Evolutionary conservation across 2,888 invertebrate genomes (phyloP).

Genomic region (Digitonthophagus gazella): DNA sequence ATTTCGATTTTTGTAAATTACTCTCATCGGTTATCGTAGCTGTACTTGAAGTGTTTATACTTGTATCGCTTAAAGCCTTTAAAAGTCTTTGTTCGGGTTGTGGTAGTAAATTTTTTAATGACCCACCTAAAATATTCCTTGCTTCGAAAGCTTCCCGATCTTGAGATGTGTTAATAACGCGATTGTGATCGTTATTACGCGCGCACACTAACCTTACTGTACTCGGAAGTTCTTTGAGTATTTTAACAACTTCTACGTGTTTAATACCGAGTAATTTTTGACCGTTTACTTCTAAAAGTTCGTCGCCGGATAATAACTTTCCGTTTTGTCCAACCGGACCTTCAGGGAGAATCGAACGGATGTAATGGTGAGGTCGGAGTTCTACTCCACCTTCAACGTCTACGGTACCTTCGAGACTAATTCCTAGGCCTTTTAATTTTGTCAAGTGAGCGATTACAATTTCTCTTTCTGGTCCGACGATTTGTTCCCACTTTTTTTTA

Average conservation of each 20-base stretch:
- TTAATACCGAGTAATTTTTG: slow-evolving; percentile 86
- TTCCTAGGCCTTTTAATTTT: slow-evolving; percentile 92
- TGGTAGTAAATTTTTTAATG: slow-evolving; percentile 74
- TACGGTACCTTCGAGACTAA: slow-evolving; percentile 97
- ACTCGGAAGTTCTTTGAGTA: slow-evolving; percentile 87
- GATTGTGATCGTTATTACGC: slow-evolving; percentile 60
- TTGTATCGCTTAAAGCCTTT: slow-evolving; percentile 95
- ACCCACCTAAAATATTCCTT: slow-evolving; percentile 80
- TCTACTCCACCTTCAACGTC: slow-evolving; percentile 97
- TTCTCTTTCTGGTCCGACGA: slow-evolving; percentile 75
- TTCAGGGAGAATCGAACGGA: slow-evolving; percentile 91
- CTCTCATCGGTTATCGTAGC: slow-evolving; percentile 61
- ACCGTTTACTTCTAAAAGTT: slow-evolving; percentile 94
- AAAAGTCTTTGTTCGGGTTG: slow-evolving; percentile 58
- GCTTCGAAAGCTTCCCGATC: slow-evolving; percentile 79
- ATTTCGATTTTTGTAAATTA: slow-evolving; percentile 65
- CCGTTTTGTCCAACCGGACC: slow-evolving; percentile 95
- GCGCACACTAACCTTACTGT: slow-evolving; percentile 92
- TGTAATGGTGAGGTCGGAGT: slow-evolving; percentile 97
- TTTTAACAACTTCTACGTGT: slow-evolving; percentile 95
- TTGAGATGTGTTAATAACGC: slow-evolving; percentile 74
- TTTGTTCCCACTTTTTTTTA: slow-evolving; percentile 74
- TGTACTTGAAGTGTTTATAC: slow-evolving; percentile 83
- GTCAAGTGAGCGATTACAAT: slow-evolving; percentile 90
- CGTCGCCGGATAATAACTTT: slow-evolving; percentile 90